Base-by-base conservation (phyloP, 2,888 invertebrate species). In the Automeris io region DNA sequence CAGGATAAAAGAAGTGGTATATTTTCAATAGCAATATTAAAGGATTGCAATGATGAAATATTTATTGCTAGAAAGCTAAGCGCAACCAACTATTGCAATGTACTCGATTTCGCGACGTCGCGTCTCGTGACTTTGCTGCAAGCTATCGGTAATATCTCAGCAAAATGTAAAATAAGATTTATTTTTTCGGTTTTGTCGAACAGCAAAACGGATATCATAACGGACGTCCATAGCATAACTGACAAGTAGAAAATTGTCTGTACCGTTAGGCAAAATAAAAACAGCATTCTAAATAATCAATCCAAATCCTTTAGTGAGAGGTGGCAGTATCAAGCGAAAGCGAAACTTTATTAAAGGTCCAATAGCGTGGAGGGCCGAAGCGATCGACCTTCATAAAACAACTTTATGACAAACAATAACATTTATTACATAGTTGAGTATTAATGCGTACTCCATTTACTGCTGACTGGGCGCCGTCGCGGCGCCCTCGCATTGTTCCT, bases 361-460 rank as follows among this genome's bases (percentile, higher is more conserved):
- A 61, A 60, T 55, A 61, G 49, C 65, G 59, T 63, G 59, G 61
- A 61, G 65, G 64, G 62, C 61, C 57, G 64, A 62, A 55, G 62
- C 51, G 64, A 63, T 51, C 64, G 72, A 74, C 79, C 80, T 74
- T 72, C 70, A 82, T 81, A 81, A 81, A 81, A 77, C 73, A 71
- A 75, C 60, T 85, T 82, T 82, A 82, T 78, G 78, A 72, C 78
- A 76, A 79, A 82, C 81, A 82, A 83, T 82, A 83, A 81, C 81
- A 82, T 82, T 81, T 80, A 83, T 81, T 75, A 73, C 77, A 73
- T 77, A 78, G 78, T 79, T 66, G 70, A 67, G 72, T 77, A 82
- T 83, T 81, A 81, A 80, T 78, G 75, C 68, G 68, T 60, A 71
- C 62, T 75, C 69, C 71, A 76, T 80, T 82, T 79, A 75, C 70